A percentile compares a stretch with the other conserved stretches of the same genome.
Conservation (phyloP, 2,797 vertebrate genomes). For the Melopsittacus undulatus region DNA sequence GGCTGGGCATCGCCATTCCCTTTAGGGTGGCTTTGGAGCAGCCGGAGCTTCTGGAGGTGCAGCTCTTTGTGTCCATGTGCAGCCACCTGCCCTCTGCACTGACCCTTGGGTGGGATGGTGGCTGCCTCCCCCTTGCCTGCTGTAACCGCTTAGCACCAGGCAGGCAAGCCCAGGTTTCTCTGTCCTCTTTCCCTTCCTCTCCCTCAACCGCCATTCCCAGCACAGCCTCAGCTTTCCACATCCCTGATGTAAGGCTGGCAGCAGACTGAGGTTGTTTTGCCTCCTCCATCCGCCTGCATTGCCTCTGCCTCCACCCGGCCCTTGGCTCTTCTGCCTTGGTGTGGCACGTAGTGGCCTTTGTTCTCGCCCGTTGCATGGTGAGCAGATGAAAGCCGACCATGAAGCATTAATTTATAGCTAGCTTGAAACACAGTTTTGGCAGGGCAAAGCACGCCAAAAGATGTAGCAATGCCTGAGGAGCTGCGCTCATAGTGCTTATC, state of each 20-base stretch:
- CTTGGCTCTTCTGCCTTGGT: conserved; percentile 25
- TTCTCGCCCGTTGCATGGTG: neutral
- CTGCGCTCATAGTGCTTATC: conserved; percentile 51
- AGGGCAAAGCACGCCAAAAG: conserved; percentile 53
- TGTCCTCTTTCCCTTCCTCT: neutral
- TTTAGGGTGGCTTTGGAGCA: neutral
- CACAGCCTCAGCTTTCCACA: neutral
- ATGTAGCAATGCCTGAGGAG: conserved; percentile 61
- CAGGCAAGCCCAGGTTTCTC: neutral
- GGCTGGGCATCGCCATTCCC: neutral
- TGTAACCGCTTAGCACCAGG: fast-evolving
- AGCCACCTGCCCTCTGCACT: neutral
- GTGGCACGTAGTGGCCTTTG: conserved; percentile 26
- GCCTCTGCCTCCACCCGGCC: neutral
- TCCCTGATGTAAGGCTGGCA: neutral
- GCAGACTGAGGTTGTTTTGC: neutral
- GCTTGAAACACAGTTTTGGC: conserved; percentile 47
- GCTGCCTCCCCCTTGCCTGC: neutral
- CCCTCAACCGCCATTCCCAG: neutral
- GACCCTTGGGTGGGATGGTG: neutral
- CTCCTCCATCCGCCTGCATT: neutral
- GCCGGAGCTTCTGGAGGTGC: neutral
- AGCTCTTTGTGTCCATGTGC: neutral
- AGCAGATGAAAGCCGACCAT: conserved; percentile 38
- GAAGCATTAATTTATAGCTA: conserved; percentile 50